These are phyloP conservation scores for Pammene aurita DNA, from an alignment of 2,888 invertebrate species.

Conservation along the genomic window DNA sequence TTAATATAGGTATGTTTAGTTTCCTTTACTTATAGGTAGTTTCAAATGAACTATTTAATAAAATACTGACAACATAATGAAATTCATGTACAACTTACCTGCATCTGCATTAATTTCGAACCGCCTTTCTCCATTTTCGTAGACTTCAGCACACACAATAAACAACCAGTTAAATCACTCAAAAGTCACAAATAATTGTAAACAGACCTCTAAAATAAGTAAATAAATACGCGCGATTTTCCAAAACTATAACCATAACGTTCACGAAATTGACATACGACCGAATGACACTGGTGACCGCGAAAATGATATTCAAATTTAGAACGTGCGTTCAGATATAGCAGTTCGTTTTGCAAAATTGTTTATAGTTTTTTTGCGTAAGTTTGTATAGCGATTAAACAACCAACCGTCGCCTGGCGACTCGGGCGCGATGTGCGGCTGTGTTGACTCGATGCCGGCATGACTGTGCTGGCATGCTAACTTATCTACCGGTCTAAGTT, in stretches of 20 bases:
- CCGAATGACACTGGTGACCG: conserved; percentile 46
- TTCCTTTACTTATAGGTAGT: too few relatives aligned
- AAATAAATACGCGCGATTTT: conserved; percentile 64
- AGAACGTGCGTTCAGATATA: conserved; percentile 44
- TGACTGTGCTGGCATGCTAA: conserved; percentile 55
- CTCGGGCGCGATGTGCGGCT: conserved; percentile 61
- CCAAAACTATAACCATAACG: conserved; percentile 55
- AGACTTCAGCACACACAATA: conserved; percentile 48
- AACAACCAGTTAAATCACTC: conserved; percentile 43
- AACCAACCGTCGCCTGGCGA: conserved; percentile 71
- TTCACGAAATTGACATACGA: conserved; percentile 70
- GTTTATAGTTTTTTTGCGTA: conserved; percentile 23
- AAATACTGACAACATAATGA: background rate
- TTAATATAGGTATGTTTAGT: too few relatives aligned
- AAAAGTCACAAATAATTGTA: conserved; percentile 57
- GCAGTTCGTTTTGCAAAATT: conserved; percentile 16
- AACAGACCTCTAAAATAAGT: conserved; percentile 43
- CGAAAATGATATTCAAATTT: conserved; percentile 44
- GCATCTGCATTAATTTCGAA: conserved; percentile 76
- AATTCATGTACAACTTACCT: conserved; percentile 54
- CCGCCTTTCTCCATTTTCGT: conserved; percentile 72
- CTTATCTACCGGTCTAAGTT: background rate
- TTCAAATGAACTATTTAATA: too few relatives aligned
- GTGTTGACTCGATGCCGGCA: conserved; percentile 57
- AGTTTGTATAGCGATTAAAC: conserved; percentile 68